phyloP scores from a whole-genome alignment of 2,888 invertebrate genomes.

The Calliscelio sp. region DNA sequence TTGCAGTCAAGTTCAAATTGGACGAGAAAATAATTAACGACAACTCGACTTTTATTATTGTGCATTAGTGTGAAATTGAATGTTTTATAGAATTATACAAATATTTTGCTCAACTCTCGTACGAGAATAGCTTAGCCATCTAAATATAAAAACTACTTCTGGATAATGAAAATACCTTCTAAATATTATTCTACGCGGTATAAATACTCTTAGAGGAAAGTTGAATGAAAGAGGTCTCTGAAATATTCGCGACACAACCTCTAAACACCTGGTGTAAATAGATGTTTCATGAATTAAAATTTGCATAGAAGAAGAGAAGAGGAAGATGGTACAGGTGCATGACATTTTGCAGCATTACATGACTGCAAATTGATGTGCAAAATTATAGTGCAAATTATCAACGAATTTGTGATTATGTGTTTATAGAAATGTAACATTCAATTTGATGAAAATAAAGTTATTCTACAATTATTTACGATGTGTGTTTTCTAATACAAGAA shows the following conservation, averaged over 20 bases:
- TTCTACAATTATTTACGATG: no score
- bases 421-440: no score
- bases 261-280: constrained; percentile 52
- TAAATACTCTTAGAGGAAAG: constrained; percentile 20
- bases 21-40: no score
- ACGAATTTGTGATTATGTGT: neutral
- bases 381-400: no score
- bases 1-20: no score
- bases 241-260: constrained; percentile 10
- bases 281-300: constrained; percentile 49
- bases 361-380: neutral
- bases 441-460: no score
- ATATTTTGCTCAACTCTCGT: no score
- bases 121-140: no score
- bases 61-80: no score
- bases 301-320: constrained; percentile 26
- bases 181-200: neutral
- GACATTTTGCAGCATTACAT: constrained; percentile 19
- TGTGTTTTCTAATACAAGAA: no score
- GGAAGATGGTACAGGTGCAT: constrained; percentile 31
- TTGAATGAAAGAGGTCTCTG: constrained; percentile 1
- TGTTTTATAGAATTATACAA: no score
- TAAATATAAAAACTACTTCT: neutral
- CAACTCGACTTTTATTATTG: no score
- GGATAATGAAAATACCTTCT: neutral